Conservation (phyloP, 1,140 invertebrate species). For the Orussus abietinus region DNA sequence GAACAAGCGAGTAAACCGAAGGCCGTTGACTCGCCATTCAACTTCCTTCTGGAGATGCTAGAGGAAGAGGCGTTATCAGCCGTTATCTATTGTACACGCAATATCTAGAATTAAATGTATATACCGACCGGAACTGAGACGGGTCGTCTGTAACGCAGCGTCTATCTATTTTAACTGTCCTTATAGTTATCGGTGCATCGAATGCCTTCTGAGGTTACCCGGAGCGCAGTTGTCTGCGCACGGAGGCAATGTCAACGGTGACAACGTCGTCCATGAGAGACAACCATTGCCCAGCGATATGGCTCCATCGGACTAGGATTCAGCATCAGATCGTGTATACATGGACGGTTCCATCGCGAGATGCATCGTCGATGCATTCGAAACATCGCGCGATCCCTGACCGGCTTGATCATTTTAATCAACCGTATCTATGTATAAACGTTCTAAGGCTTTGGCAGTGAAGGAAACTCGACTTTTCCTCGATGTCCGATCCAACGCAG, state of each 20-base stretch:
- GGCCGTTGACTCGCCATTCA: too few species aligned
- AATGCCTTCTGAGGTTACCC: conserved; percentile 25
- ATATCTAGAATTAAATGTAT: conserved; percentile 1
- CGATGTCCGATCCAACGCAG: too few species aligned
- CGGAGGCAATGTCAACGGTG: neutral
- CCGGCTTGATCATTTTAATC: conserved; percentile 1
- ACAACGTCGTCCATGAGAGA: neutral
- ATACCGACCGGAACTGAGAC: conserved; percentile 7
- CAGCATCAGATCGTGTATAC: conserved; percentile 50
- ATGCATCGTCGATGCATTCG: neutral
- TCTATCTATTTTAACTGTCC: conserved; percentile 14
- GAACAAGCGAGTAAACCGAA: too few species aligned
- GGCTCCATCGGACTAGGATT: conserved; percentile 48
- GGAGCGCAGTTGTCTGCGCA: conserved; percentile 21
- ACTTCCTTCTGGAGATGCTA: too few species aligned
- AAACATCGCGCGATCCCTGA: neutral
- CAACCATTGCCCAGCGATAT: conserved; percentile 25
- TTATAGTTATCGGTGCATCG: conserved; percentile 21
- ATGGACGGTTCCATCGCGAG: too few species aligned
- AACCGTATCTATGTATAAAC: conserved; percentile 47
- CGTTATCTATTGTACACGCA: too few species aligned
- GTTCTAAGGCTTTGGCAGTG: conserved; percentile 55
- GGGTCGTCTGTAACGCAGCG: conserved; percentile 10
- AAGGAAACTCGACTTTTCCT: conserved; percentile 44
- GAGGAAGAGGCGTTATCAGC: too few species aligned